Conservation (phyloP, 1,140 invertebrate genomes). For the Eurosta solidaginis region DNA sequence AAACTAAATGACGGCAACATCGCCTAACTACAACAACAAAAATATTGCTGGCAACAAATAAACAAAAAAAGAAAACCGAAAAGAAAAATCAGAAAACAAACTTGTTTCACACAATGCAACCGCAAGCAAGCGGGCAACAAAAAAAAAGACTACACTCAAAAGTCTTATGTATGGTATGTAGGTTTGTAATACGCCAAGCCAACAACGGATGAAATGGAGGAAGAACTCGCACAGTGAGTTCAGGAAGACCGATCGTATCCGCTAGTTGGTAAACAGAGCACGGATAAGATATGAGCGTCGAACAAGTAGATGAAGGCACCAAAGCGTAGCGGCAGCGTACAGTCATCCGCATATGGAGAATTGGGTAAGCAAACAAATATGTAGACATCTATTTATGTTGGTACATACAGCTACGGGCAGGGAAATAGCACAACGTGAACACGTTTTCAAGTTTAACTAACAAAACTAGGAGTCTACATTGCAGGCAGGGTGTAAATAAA, state of each 20-base stretch:
- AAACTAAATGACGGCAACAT: conserved; percentile 39
- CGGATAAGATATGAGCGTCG: conserved; percentile 22
- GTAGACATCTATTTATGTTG: background rate
- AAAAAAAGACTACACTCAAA: background rate
- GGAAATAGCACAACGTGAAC: too few species aligned
- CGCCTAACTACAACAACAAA: background rate
- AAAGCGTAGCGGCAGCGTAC: background rate
- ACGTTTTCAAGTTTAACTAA: background rate
- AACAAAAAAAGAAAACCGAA: background rate
- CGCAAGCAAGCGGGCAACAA: background rate
- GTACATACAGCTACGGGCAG: background rate
- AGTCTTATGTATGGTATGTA: background rate
- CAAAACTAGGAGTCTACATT: too few species aligned
- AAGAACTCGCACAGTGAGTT: background rate
- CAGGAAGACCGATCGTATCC: conserved; percentile 32
- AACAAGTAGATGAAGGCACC: background rate
- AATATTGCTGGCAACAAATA: background rate
- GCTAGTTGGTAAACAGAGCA: conserved; percentile 59
- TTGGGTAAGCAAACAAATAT: background rate
- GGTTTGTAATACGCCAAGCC: background rate
- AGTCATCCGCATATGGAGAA: background rate
- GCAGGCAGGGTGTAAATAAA: too few species aligned
- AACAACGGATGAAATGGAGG: background rate
- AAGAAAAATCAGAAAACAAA: conserved; percentile 13
- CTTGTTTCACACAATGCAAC: conserved; percentile 27